Percentiles rank a stretch among this genome's conserved stretches.
Evolutionary conservation across 2,113 vertebrate species (phyloP).

Genomic region (Sapajus apella): DNA sequence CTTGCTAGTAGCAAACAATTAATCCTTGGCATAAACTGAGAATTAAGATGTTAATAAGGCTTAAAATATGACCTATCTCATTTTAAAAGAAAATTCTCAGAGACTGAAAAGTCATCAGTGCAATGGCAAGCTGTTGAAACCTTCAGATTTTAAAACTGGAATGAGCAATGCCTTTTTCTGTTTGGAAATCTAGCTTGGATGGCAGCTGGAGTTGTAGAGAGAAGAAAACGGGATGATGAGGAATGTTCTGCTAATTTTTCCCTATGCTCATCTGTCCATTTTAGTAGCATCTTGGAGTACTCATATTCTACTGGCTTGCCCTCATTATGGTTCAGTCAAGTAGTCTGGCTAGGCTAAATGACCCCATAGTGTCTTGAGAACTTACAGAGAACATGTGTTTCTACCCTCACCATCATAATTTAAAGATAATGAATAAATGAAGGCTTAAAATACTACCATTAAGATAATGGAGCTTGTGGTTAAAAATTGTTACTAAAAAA

Average conservation of each 20-base stretch:
- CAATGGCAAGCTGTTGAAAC: neutral
- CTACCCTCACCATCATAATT: neutral
- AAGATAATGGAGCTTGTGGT: neutral
- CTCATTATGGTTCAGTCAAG: neutral
- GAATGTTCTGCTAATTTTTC: neutral
- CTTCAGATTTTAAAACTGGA: neutral
- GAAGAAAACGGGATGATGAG: neutral
- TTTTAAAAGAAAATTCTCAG: conserved; percentile 41
- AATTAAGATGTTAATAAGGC: conserved; percentile 29
- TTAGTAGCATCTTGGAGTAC: neutral
- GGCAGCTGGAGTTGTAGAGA: neutral
- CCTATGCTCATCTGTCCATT: conserved; percentile 6
- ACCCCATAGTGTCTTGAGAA: neutral
- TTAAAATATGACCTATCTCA: conserved; percentile 22
- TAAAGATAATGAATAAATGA: conserved; percentile 33
- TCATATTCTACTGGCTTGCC: neutral
- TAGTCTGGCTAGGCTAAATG: neutral
- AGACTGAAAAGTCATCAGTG: neutral
- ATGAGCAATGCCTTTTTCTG: neutral
- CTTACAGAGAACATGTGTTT: neutral
- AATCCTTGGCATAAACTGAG: conserved; percentile 24
- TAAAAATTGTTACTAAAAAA: conserved; percentile 48
- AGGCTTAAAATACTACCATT: neutral
- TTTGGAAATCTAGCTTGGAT: neutral
- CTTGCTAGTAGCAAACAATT: conserved; percentile 10